phyloP scores from a whole-genome alignment of 2,888 invertebrate genomes.

The Portevinia maculata region DNA sequence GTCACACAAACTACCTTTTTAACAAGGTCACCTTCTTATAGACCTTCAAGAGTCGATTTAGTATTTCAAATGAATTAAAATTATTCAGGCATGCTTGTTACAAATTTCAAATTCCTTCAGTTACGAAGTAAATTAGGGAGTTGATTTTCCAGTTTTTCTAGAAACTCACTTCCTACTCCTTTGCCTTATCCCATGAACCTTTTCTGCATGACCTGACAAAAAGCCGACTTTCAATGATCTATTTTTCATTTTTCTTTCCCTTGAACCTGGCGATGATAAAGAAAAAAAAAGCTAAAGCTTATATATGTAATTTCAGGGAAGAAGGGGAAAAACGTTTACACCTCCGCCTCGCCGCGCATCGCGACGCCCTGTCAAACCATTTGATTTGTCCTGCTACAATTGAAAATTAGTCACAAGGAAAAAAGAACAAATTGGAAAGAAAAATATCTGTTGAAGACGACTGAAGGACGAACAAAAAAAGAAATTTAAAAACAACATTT shows the following conservation, averaged over 20 bases:
- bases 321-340: conserved; percentile 18
- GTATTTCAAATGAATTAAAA: neutral
- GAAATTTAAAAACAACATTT: conserved; percentile 49
- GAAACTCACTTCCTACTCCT: neutral
- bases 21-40: neutral
- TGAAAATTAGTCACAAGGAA: conserved; percentile 64
- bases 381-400: conserved; percentile 60
- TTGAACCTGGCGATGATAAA: neutral
- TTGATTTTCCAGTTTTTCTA: neutral
- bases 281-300: conserved; percentile 5
- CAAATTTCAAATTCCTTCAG: neutral
- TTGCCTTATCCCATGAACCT: conserved; percentile 11
- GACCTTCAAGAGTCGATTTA: neutral
- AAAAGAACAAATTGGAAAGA: conserved; percentile 3
- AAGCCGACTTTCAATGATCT: conserved; percentile 54
- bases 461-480: conserved; percentile 2
- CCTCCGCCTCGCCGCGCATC: neutral
- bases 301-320: conserved; percentile 47
- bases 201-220: conserved; percentile 57
- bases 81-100: neutral
- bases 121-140: conserved; percentile 3
- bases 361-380: conserved; percentile 47
- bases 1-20: neutral
- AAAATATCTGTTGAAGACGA: neutral
- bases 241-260: conserved; percentile 39